Conservation (phyloP, 2,113 vertebrate species). For the Lophotis ruficrista region DNA sequence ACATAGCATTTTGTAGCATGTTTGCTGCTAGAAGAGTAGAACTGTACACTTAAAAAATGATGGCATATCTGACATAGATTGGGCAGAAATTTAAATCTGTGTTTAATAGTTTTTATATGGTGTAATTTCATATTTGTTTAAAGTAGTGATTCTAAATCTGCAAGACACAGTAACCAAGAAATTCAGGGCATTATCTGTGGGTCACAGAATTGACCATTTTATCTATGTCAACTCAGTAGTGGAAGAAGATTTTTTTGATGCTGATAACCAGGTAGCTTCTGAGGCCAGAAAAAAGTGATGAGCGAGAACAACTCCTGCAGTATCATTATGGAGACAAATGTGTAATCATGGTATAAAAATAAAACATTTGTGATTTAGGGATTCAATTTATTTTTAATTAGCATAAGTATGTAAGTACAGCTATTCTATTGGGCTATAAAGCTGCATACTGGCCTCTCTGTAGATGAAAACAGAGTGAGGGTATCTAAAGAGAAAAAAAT, state of each 20-base stretch:
- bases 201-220: neutral
- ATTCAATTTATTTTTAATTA: conserved; percentile 3
- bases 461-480: neutral
- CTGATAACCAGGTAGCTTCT: neutral
- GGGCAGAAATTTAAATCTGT: neutral
- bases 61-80: neutral
- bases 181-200: neutral
- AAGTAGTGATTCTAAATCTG: neutral
- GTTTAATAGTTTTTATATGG: neutral
- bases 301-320: neutral
- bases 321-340: neutral
- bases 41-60: neutral
- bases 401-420: neutral
- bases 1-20: fast-evolving
- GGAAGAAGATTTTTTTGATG: neutral
- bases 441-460: neutral
- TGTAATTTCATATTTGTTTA: neutral
- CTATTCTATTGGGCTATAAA: neutral
- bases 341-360: neutral
- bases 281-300: neutral
- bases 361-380: neutral
- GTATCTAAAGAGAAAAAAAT: neutral
- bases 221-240: neutral
- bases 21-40: neutral
- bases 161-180: neutral